Evolutionary conservation across 2,797 vertebrate species (phyloP), one percentile per base, ranked within the genome.

Genomic region (Periophthalmus magnuspinnatus): DNA sequence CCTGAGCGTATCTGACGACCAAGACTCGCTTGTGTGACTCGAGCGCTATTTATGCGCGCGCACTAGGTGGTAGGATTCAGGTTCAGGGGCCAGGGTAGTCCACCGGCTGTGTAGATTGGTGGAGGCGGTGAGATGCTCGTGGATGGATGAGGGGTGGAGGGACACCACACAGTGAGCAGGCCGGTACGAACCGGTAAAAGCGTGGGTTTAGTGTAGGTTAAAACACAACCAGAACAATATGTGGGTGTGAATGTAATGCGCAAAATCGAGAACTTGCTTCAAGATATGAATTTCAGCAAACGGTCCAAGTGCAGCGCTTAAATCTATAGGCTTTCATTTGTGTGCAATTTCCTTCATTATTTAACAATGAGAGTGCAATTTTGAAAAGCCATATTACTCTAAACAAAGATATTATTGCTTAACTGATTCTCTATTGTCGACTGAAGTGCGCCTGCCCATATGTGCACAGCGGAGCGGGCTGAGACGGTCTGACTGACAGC

Each of bases 21-120:
- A 90, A 94, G 92, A 89, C 92, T 94, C 86, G 91, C 90, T 92
- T 91, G 93, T 86, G 94, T 87, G 93, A 91, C 89, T 91, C 90
- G 87, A 87, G 94, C 92, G 61, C 88, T 91, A 94, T 97, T 96
- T 97, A 98, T 97, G 96, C 91, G 86, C 90, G 85, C 68, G 89
- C 89, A 50, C 45, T 82, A 88, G 90, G 90, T 90, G 90, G 92
- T 88, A 84, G 85, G 92, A 90, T 89, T 88, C 89, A 89, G 91
- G 91, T 92, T 90, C 90, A 85, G 92, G 93, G 94, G 94, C 88
- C 91, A 87, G 93, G 85, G 89, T 88, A 93, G 92, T 92, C 94
- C 92, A 89, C 91, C 79, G 85, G 83, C 80, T 78, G 88, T 88
- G 80, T 90, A 90, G 91, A 95, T 95, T 95, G 95, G 95, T 88